phyloP scores from a whole-genome alignment of 2,113 vertebrate genomes.

The Shinisaurus crocodilurus region DNA sequence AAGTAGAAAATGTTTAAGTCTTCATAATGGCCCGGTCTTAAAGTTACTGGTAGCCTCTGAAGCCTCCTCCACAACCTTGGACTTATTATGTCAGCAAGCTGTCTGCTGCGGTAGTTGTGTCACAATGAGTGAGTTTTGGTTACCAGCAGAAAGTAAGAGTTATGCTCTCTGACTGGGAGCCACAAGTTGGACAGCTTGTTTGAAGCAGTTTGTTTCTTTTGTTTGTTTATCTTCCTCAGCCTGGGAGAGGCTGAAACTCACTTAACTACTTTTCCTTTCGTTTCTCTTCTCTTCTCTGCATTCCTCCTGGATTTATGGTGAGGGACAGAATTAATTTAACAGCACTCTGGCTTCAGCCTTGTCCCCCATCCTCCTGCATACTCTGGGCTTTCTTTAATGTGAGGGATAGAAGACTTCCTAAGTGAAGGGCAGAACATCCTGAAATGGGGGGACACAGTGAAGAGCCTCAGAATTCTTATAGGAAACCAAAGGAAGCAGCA shows the following conservation, averaged over 20 bases:
- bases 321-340: neutral
- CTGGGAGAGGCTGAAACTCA: neutral
- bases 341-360: neutral
- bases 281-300: constrained; percentile 5
- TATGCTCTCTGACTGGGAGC: neutral
- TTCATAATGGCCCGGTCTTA: constrained; percentile 14
- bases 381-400: neutral
- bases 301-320: constrained; percentile 7
- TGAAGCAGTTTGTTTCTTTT: constrained; percentile 1
- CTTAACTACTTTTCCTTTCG: neutral
- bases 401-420: neutral
- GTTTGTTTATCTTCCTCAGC: neutral
- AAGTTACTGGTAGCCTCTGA: constrained; percentile 7
- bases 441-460: neutral
- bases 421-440: neutral
- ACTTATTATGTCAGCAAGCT: constrained; percentile 17
- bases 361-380: no score
- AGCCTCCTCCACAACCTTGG: neutral
- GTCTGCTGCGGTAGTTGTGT: constrained; percentile 6
- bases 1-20: constrained; percentile 1
- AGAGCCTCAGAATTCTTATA: neutral
- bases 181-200: neutral
- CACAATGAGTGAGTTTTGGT: constrained; percentile 27
- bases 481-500: neutral
- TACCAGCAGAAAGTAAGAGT: neutral